A percentile compares a stretch with the other conserved stretches of the same genome.
These are phyloP conservation scores for Hypotaenidia okinawae DNA, from an alignment of 2,797 vertebrate species.

Conservation along the genomic window DNA sequence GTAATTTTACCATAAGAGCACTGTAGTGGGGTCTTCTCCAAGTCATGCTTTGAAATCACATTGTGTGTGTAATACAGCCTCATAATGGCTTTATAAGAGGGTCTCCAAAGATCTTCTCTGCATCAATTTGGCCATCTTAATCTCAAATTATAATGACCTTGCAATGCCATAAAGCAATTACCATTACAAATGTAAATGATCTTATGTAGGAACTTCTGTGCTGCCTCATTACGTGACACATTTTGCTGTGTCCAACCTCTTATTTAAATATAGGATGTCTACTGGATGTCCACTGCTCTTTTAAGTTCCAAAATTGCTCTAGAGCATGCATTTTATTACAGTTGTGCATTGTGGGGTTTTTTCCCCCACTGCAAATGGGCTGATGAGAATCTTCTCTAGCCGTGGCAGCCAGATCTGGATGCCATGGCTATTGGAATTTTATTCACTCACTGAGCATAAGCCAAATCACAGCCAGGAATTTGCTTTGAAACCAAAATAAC, in stretches of 20 bases:
- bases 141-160: conserved; percentile 74
- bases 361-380: background rate
- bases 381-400: conserved; percentile 14
- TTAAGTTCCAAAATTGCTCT: conserved; percentile 21
- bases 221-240: conserved; percentile 74
- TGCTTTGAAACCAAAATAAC: conserved; percentile 52
- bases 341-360: background rate
- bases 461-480: conserved; percentile 57
- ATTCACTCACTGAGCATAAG: conserved; percentile 36
- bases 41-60: conserved; percentile 59
- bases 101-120: conserved; percentile 71
- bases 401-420: conserved; percentile 1
- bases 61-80: conserved; percentile 24
- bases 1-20: conserved; percentile 59
- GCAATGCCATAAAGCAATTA: conserved; percentile 76
- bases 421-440: conserved; percentile 28
- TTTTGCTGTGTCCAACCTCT: conserved; percentile 36
- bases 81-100: conserved; percentile 46
- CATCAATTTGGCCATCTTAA: conserved; percentile 67
- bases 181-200: conserved; percentile 73
- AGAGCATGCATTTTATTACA: conserved; percentile 17
- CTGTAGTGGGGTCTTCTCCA: conserved; percentile 45
- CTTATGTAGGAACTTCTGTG: conserved; percentile 70
- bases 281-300: conserved; percentile 5
- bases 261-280: conserved; percentile 41